Evolutionary conservation across 2,888 invertebrate genomes (phyloP), one percentile per base, ranked within the genome.

Genomic region (Drosophila borealis): DNA sequence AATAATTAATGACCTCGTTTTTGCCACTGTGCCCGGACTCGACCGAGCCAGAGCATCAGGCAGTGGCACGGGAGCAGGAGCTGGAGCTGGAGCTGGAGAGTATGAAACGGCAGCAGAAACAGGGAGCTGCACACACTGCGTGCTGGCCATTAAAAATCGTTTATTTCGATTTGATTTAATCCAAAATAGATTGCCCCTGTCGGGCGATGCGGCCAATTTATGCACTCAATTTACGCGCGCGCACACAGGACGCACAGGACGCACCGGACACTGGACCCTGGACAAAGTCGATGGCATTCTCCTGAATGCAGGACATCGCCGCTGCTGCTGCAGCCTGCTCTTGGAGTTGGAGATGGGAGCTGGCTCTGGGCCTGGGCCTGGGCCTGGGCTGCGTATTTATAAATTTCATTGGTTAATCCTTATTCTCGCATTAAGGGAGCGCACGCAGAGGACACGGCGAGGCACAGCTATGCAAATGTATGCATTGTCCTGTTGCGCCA

Each of bases 91-190:
- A 54, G 45, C 50, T 9, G 51, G 14, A 29, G 29, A 29, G 29
- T 29, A 29, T 29, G 29, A 29, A 29, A 29, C 29, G 29, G 29
- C 29, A 29, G 8, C 29, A 29, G 29, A 29, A 29, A 29, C 41
- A 14, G 10, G 46, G 17, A 45, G 44, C 50, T 46, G 46, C 39
- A 49, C 39, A 49, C 42, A 49, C 63, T 71, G 77, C 66, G 54
- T 61, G 67, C 71, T 68, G 71, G 81, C 92, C 92, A 91, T 91
- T 91, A 91, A 91, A 91, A 91, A 92, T 91, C 91, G 91, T 92
- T 91, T 92, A 91, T 91, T 92, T 91, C 92, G 92, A 92, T 91
- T 92, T 91, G 92, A 92, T 92, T 91, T 91, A 92, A 91, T 91
- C 92, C 92, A 89, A 87, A 90, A 91, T 90, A 90, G 89, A 91